phyloP scores from a whole-genome alignment of 2,888 invertebrate genomes.

The Leucophora obtusa region DNA sequence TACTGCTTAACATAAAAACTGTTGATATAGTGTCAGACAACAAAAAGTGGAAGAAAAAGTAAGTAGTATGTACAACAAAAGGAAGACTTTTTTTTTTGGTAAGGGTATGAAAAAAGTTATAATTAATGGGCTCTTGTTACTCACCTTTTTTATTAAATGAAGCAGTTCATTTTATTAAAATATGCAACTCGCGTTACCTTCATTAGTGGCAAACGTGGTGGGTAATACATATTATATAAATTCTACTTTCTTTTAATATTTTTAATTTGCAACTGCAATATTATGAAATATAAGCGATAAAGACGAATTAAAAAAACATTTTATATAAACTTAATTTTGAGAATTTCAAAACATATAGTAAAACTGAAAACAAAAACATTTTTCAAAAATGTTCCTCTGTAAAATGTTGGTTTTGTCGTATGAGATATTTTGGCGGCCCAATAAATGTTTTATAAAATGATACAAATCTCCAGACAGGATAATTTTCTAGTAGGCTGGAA shows the following conservation, averaged over 20 bases:
- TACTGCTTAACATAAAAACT: slow-evolving; percentile 19
- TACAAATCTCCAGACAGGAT: no score
- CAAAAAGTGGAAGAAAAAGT: not conserved
- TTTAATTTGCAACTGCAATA: not conserved
- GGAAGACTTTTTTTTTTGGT: not conserved
- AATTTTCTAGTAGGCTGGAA: no score
- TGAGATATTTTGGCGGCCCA: no score
- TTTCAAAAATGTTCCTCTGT: no score
- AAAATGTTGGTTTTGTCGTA: no score
- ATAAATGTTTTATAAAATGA: no score
- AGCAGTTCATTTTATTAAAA: slow-evolving; percentile 62
- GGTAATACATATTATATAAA: slow-evolving; percentile 64
- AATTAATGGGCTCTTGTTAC: slow-evolving; percentile 64
- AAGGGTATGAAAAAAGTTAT: slow-evolving; percentile 44
- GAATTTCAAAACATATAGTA: no score
- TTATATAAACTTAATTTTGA: not conserved
- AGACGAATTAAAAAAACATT: not conserved
- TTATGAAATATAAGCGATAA: not conserved
- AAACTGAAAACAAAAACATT: no score
- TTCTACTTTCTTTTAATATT: slow-evolving; percentile 10
- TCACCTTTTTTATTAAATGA: slow-evolving; percentile 57
- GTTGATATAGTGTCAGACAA: slow-evolving; percentile 40
- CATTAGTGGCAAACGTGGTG: slow-evolving; percentile 60
- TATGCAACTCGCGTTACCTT: slow-evolving; percentile 64
- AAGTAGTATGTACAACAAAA: slow-evolving; percentile 9